These are phyloP conservation scores for Gymnogyps californianus DNA, from an alignment of 2,113 vertebrate genomes.

Conservation along the genomic window DNA sequence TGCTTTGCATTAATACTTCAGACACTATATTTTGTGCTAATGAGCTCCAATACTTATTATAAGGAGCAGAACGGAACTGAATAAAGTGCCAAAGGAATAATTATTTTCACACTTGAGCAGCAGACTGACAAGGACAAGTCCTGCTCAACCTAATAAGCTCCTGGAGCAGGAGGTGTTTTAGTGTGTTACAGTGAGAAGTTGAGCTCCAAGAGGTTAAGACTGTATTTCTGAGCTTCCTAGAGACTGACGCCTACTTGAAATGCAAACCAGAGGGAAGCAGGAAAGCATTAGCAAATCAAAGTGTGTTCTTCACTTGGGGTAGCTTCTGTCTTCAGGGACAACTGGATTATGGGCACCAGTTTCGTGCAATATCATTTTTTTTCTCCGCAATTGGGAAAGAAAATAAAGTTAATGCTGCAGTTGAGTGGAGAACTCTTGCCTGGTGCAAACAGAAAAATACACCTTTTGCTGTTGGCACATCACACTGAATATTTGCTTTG, in stretches of 20 bases:
- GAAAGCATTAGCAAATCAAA: background rate
- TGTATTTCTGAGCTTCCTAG: background rate
- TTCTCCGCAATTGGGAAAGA: background rate
- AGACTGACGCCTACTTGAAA: background rate
- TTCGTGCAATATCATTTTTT: background rate
- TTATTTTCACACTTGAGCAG: constrained; percentile 16
- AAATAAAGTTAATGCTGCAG: background rate
- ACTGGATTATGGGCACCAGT: background rate
- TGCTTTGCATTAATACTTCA: background rate
- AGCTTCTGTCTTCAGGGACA: background rate
- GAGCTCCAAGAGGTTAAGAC: background rate
- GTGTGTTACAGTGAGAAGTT: background rate
- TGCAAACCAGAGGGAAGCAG: background rate
- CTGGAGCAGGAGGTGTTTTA: background rate
- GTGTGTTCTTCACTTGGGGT: background rate
- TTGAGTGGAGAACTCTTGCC: background rate
- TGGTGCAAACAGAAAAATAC: background rate
- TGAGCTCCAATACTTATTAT: background rate
- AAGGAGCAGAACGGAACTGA: background rate
- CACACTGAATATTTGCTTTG: constrained; percentile 24
- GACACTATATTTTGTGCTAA: background rate
- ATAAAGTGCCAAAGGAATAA: constrained; percentile 15
- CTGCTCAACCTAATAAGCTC: background rate
- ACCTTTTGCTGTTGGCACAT: background rate
- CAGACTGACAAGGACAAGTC: background rate